Percentiles rank a stretch among this genome's conserved stretches.
These are phyloP conservation scores for Gasterosteus aculeatus DNA, from an alignment of 2,113 vertebrate species.

Conservation along the genomic window DNA sequence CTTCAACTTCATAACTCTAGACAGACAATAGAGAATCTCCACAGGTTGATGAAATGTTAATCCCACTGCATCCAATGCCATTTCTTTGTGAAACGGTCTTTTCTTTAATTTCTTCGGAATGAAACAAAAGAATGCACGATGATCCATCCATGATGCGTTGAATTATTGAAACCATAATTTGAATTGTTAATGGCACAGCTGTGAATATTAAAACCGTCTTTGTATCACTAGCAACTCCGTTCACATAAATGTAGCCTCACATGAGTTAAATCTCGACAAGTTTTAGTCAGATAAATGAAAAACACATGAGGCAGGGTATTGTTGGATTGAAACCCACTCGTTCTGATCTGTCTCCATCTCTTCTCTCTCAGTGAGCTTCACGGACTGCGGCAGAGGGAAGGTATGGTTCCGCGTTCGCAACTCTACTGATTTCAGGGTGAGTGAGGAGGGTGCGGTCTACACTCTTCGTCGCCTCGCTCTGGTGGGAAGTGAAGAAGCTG, in stretches of 20 bases:
- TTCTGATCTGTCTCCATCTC: slow-evolving; percentile 8
- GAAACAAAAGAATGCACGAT: no score
- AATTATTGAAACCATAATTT: neutral
- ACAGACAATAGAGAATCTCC: neutral
- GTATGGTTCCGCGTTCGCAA: slow-evolving; percentile 86
- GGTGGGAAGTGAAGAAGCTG: slow-evolving; percentile 66
- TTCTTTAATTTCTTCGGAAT: no score
- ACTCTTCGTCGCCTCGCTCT: slow-evolving; percentile 82
- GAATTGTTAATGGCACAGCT: neutral
- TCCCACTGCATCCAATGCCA: neutral
- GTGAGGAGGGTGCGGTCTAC: slow-evolving; percentile 86
- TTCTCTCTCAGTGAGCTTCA: slow-evolving; percentile 85
- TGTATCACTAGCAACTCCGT: neutral
- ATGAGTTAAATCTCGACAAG: neutral
- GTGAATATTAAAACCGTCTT: neutral
- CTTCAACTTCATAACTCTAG: no score
- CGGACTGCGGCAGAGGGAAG: slow-evolving; percentile 84
- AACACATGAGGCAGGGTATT: neutral
- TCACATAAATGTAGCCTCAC: neutral
- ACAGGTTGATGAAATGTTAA: neutral
- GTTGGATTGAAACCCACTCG: neutral
- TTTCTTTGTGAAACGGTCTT: neutral
- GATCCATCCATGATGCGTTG: neutral
- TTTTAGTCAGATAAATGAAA: neutral
- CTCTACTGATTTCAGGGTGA: slow-evolving; percentile 86